Evolutionary conservation across 2,888 invertebrate species (phyloP).

Genomic region (Busseola fusca): DNA sequence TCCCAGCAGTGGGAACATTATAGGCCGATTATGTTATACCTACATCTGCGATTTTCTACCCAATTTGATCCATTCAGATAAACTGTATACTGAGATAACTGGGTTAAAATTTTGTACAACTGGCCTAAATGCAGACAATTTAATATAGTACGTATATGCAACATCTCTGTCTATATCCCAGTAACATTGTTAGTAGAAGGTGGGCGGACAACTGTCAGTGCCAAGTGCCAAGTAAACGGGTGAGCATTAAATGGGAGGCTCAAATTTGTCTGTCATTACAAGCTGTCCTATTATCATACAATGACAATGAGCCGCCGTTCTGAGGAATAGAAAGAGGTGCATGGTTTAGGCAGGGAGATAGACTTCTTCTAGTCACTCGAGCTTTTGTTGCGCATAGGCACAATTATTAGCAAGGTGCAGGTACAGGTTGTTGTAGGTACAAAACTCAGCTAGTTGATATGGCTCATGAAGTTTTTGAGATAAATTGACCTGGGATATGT

Average conservation of each 20-base stretch:
- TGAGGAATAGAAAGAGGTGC: conserved; percentile 34
- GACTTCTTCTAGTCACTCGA: background rate
- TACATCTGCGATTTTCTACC: background rate
- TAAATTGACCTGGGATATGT: background rate
- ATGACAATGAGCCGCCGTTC: conserved; percentile 79
- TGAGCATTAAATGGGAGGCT: conserved; percentile 79
- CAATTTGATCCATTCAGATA: background rate
- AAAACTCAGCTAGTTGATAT: background rate
- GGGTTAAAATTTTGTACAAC: background rate
- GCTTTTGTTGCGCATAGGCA: background rate
- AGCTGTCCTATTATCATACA: conserved; percentile 81
- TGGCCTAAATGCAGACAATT: background rate
- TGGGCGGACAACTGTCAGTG: conserved; percentile 73
- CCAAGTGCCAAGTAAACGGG: conserved; percentile 72
- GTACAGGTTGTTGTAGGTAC: background rate
- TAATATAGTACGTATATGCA: conserved; percentile 29
- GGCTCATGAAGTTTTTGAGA: background rate
- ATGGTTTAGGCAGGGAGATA: conserved; percentile 41
- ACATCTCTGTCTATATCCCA: conserved; percentile 61
- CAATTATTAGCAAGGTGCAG: background rate
- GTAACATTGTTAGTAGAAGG: conserved; percentile 51
- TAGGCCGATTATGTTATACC: background rate
- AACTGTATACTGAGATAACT: background rate
- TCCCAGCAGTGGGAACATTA: background rate
- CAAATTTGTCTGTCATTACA: conserved; percentile 71